Conservation (phyloP, 30 jellyfish, hydroid and myxozoan genomes). For the Clytia hemisphaerica region DNA sequence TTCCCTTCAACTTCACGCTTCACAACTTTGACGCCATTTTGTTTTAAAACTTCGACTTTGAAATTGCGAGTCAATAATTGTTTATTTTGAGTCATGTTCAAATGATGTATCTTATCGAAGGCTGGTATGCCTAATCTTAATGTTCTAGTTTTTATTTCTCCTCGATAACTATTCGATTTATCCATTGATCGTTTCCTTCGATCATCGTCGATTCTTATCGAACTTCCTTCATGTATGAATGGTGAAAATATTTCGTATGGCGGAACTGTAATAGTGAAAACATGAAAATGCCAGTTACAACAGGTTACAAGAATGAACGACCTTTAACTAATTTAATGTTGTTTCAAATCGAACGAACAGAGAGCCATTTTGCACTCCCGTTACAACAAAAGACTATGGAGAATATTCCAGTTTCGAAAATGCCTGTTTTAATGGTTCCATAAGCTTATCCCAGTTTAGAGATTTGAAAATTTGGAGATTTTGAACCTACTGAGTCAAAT, state of each 20-base stretch:
- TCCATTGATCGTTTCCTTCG: slow-evolving; percentile 18
- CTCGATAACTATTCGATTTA: slow-evolving; percentile 30
- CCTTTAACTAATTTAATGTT: neutral
- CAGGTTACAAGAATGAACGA: neutral
- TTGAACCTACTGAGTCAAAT: neutral
- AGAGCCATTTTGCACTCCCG: neutral
- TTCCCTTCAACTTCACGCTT: slow-evolving; percentile 17
- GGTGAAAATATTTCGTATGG: slow-evolving; percentile 58
- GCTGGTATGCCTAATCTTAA: slow-evolving; percentile 79
- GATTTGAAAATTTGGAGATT: too few species aligned
- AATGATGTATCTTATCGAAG: slow-evolving; percentile 51
- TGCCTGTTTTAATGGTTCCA: too few species aligned
- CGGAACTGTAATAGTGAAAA: slow-evolving; percentile 50
- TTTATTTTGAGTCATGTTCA: slow-evolving; percentile 56
- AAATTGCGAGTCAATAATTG: slow-evolving; percentile 75
- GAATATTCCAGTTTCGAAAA: too few species aligned
- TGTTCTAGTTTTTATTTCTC: neutral
- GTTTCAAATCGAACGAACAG: neutral
- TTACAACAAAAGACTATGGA: too few species aligned
- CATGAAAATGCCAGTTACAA: neutral
- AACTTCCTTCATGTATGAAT: neutral
- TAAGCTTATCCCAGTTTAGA: too few species aligned
- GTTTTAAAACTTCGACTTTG: slow-evolving; percentile 60
- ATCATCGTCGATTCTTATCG: slow-evolving; percentile 1
- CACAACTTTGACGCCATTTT: slow-evolving; percentile 42